A percentile compares a stretch with the other conserved stretches of the same genome.
Conservation (phyloP, 1,140 invertebrate genomes). For the Elymnias hypermnestra region DNA sequence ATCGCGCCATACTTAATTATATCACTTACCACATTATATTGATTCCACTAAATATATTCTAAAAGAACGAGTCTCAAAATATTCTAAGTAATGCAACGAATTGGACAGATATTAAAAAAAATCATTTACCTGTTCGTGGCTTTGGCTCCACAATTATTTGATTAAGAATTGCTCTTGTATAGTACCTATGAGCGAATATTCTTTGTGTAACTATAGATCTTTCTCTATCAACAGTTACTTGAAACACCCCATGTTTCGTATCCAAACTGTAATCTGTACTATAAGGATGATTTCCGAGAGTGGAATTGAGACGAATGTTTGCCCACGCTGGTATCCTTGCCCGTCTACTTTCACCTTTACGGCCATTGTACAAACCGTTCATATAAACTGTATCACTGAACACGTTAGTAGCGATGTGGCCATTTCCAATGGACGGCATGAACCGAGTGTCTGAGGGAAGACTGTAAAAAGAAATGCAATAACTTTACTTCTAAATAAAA, state of each 20-base stretch:
- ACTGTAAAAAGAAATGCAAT: constrained; percentile 42
- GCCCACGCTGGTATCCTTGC: constrained; percentile 77
- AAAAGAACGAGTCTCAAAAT: too few species aligned
- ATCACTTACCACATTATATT: too few species aligned
- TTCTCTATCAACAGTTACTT: constrained; percentile 64
- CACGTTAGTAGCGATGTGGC: constrained; percentile 77
- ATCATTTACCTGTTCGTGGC: constrained; percentile 48
- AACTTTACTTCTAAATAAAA: too few species aligned
- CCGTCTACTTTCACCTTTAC: constrained; percentile 70
- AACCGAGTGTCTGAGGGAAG: constrained; percentile 72
- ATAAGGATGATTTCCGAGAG: constrained; percentile 46
- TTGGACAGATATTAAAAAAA: neutral
- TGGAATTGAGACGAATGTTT: constrained; percentile 75
- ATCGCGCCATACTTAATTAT: too few species aligned
- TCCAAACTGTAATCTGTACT: constrained; percentile 62
- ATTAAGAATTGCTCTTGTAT: constrained; percentile 76
- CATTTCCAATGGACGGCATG: constrained; percentile 77
- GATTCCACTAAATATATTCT: too few species aligned
- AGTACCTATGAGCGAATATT: constrained; percentile 77
- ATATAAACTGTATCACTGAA: constrained; percentile 77
- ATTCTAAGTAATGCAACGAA: too few species aligned
- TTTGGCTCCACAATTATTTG: constrained; percentile 70
- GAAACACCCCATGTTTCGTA: constrained; percentile 60
- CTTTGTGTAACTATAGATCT: constrained; percentile 70
- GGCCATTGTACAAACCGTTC: constrained; percentile 77